A percentile compares a stretch with the other conserved stretches of the same genome.
phyloP scores from a whole-genome alignment of 2,888 invertebrate species.

The Apotomis turbidana region DNA sequence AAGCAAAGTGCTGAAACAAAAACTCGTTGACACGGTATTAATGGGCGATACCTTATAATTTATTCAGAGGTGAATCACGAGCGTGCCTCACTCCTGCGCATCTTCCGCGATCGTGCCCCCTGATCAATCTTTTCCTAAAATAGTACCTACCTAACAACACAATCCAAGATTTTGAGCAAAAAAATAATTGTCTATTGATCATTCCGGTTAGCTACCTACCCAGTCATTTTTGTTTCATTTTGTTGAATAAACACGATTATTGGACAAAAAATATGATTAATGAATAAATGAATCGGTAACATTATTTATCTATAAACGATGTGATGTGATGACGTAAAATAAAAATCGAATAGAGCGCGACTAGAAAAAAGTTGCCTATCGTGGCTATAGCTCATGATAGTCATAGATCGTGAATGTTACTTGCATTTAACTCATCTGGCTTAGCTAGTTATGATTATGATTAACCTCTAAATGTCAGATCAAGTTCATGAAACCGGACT shows the following conservation, averaged over 20 bases:
- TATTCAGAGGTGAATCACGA: conserved; percentile 50
- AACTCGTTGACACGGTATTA: conserved; percentile 57
- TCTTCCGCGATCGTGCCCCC: conserved; percentile 71
- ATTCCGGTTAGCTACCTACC: conserved; percentile 18
- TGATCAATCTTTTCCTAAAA: conserved; percentile 50
- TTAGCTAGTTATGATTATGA: background rate
- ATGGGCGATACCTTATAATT: conserved; percentile 46
- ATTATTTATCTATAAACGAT: no score
- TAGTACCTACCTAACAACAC: conserved; percentile 46
- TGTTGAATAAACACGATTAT: conserved; percentile 38
- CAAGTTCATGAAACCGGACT: conserved; percentile 20
- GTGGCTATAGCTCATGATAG: no score
- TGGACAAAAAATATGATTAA: conserved; percentile 28
- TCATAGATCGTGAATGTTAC: background rate
- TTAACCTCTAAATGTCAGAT: conserved; percentile 15
- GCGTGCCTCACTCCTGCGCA: conserved; percentile 60
- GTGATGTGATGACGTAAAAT: no score
- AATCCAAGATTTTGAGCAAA: conserved; percentile 49
- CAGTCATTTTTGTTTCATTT: conserved; percentile 30
- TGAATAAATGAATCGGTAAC: background rate
- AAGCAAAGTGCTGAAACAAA: conserved; percentile 53
- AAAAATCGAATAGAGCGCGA: no score
- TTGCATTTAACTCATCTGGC: conserved; percentile 1
- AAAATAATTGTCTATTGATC: conserved; percentile 42
- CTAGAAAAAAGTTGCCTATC: no score